phyloP scores from a whole-genome alignment of 2,888 invertebrate species.

The Perithous albicinctus region DNA sequence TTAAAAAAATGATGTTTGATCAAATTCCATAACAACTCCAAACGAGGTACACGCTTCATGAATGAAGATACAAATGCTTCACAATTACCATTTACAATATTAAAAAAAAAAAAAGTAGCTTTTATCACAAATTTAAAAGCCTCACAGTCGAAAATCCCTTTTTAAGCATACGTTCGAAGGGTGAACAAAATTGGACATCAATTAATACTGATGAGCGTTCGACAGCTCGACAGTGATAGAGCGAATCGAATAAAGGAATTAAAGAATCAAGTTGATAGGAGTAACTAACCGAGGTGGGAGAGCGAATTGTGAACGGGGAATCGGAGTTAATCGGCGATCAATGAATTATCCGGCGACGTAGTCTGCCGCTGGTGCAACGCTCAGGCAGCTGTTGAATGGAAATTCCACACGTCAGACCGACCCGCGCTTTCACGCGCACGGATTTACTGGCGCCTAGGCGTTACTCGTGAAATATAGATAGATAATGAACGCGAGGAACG shows the following conservation, averaged over 20 bases:
- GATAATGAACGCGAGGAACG: slow-evolving; percentile 53
- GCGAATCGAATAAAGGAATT: slow-evolving; percentile 24
- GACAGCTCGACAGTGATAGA: slow-evolving; percentile 17
- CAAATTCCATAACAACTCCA: no score
- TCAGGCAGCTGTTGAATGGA: slow-evolving; percentile 56
- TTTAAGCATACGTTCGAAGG: not conserved
- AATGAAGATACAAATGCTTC: no score
- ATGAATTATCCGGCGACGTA: slow-evolving; percentile 51
- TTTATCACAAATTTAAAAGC: no score
- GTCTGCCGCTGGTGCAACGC: slow-evolving; percentile 1
- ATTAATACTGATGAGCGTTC: not conserved
- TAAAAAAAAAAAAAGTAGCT: no score
- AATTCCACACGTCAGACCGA: slow-evolving; percentile 59
- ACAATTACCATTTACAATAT: no score
- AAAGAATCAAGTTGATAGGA: slow-evolving; percentile 24
- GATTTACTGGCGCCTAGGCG: slow-evolving; percentile 46
- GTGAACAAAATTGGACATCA: not conserved
- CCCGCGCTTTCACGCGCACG: slow-evolving; percentile 45
- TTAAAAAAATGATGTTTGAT: no score
- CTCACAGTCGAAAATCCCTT: not conserved
- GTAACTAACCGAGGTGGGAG: slow-evolving; percentile 8
- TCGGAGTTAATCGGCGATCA: slow-evolving; percentile 56
- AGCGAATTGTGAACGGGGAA: slow-evolving; percentile 31
- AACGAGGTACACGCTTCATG: no score
- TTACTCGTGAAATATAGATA: slow-evolving; percentile 49